Evolutionary conservation across 1,140 invertebrate genomes (phyloP), one percentile per base, ranked within the genome.

Genomic region (Zaprionus africanus): DNA sequence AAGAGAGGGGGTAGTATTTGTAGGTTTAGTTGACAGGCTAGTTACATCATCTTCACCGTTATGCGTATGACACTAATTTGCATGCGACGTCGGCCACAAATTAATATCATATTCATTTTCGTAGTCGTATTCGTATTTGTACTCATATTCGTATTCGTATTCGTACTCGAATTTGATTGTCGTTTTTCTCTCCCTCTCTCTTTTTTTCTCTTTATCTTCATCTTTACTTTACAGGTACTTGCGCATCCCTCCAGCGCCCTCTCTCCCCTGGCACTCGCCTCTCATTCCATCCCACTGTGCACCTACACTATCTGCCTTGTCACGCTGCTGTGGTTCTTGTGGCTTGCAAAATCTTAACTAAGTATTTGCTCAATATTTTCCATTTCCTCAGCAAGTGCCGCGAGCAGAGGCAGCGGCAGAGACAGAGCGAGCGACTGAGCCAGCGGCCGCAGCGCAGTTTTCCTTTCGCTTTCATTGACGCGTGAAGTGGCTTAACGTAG

Each of bases 381-480:
- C 85, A 90, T 88, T 88, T 88, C 85, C 85, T 88, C 85, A 90
- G 78, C 78, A 67, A 65, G 66, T 62, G 61, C 60, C 72, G 64
- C 60, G 5, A 46, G 41, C 41, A n/a, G n/a, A 46, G 41, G 63
- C 38, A 57, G 66, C 64, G 61, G 71, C 81, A 64, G 17, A 12
- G 36, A 12, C 15, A 28, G 15, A 3, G 24, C 15, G 43, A 59
- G 41, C 61, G 49, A 22, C 41, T 24, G 12, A 43, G 26, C 3
- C 57, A 38, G 22, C 43, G 56, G 49, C 56, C 41, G 41, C 22
- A 46, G 13, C 22, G 64, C 58, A 76, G 88, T 91, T 91, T 91
- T 80, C 88, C 88, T 91, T 91, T 91, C 88, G 88, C 88, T 91
- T 91, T 91, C 88, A 91, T 91, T 91, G 88, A 91, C 88, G 88